phyloP scores from a whole-genome alignment of 1,140 invertebrate genomes.

The Drosophila nigrodunni region DNA sequence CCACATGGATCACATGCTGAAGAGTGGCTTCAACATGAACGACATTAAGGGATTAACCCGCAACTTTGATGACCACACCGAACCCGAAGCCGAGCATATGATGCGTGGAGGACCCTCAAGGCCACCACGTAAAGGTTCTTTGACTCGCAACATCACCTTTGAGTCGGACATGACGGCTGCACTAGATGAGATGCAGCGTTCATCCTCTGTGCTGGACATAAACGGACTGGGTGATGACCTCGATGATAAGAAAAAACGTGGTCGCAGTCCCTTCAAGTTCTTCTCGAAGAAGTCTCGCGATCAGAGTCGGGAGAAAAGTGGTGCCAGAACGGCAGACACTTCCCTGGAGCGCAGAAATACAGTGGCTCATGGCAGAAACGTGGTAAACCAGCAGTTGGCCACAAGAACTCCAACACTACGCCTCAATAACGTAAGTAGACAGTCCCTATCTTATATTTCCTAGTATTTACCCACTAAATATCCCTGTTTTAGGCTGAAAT shows the following conservation, averaged over 20 bases:
- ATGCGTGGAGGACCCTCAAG: conserved; percentile 87
- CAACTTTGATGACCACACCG: conserved; percentile 93
- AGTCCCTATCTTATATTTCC: too few relatives aligned
- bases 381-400: conserved; percentile 77
- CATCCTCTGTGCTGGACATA: conserved; percentile 91
- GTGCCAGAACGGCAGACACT: conserved; percentile 53
- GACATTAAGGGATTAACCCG: conserved; percentile 96
- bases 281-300: conserved; percentile 83
- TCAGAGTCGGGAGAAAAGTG: conserved; percentile 80
- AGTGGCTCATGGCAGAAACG: conserved; percentile 80
- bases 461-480: conserved; percentile 64
- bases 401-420: conserved; percentile 73
- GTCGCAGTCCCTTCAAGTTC: conserved; percentile 95
- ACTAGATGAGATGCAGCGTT: conserved; percentile 87
- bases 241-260: conserved; percentile 93
- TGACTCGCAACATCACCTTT: conserved; percentile 86
- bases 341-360: conserved; percentile 77
- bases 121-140: conserved; percentile 90
- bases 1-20: conserved; percentile 96
- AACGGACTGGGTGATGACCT: conserved; percentile 86
- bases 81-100: conserved; percentile 88
- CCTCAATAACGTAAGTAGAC: conserved; percentile 64
- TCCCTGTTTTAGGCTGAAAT: conserved; percentile 63
- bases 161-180: conserved; percentile 65
- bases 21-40: conserved; percentile 96